Evolutionary conservation across 1,140 invertebrate species (phyloP).

Genomic region (Trachymyrmex cornetzi): DNA sequence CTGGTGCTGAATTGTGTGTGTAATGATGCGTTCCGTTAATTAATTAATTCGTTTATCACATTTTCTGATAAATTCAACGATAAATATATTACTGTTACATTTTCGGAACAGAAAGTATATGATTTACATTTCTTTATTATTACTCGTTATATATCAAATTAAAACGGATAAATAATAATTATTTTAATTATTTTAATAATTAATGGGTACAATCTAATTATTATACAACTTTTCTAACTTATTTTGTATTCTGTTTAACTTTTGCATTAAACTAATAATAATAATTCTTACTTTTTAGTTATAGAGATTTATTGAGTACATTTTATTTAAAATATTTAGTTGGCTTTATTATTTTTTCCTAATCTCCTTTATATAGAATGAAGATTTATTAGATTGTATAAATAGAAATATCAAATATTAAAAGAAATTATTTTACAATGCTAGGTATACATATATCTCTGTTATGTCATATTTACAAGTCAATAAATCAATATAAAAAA

Average conservation of each 20-base stretch:
- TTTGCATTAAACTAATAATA: neutral
- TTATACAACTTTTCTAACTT: neutral
- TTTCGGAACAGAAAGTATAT: neutral
- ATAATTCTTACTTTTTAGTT: neutral
- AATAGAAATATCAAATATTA: neutral
- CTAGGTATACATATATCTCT: neutral
- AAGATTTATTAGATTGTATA: neutral
- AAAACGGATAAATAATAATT: neutral
- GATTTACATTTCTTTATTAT: neutral
- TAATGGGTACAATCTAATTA: neutral
- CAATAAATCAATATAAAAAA: neutral
- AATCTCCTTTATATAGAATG: neutral
- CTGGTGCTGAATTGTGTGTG: slow-evolving; percentile 1
- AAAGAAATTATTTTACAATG: neutral
- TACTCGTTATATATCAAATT: neutral
- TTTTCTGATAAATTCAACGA: slow-evolving; percentile 22
- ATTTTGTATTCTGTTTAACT: neutral
- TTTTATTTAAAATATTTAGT: neutral
- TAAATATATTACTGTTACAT: slow-evolving; percentile 34
- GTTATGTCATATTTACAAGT: neutral
- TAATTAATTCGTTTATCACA: slow-evolving; percentile 44
- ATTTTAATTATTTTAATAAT: slow-evolving; percentile 25
- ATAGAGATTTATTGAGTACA: neutral
- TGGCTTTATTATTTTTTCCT: neutral
- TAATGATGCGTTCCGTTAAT: slow-evolving; percentile 20